Conservation (phyloP, 1,140 invertebrate genomes). For the Cyclina sinensis region DNA sequence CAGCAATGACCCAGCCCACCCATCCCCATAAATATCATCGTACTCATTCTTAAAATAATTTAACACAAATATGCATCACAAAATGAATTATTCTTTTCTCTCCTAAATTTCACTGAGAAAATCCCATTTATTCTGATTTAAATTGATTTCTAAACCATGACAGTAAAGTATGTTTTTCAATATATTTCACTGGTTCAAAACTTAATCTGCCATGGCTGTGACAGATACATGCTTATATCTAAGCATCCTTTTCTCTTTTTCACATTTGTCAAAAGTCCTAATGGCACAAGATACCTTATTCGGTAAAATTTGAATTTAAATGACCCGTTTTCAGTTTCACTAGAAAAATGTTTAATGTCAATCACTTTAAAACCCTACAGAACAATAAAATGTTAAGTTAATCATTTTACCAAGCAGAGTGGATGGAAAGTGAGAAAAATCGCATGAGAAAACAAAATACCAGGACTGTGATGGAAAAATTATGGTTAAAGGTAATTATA, state of each 20-base stretch:
- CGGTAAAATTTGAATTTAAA: conserved; percentile 56
- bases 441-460: too few relatives aligned
- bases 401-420: background rate
- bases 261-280: conserved; percentile 25
- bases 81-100: conserved; percentile 15
- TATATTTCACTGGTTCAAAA: conserved; percentile 24
- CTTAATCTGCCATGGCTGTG: background rate
- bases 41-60: too few relatives aligned
- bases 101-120: background rate
- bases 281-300: conserved; percentile 31
- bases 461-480: too few relatives aligned
- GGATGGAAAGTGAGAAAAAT: background rate
- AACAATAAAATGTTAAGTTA: background rate
- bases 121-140: conserved; percentile 1
- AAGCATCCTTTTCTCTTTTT: conserved; percentile 21
- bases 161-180: conserved; percentile 31
- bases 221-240: conserved; percentile 41
- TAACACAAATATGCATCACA: too few relatives aligned
- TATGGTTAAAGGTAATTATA: background rate
- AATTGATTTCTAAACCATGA: conserved; percentile 20
- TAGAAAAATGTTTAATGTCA: conserved; percentile 41
- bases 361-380: background rate
- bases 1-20: too few relatives aligned
- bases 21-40: too few relatives aligned
- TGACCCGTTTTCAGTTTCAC: conserved; percentile 30